Conservation (phyloP, 2,797 vertebrate species). For the Callimico goeldii region DNA sequence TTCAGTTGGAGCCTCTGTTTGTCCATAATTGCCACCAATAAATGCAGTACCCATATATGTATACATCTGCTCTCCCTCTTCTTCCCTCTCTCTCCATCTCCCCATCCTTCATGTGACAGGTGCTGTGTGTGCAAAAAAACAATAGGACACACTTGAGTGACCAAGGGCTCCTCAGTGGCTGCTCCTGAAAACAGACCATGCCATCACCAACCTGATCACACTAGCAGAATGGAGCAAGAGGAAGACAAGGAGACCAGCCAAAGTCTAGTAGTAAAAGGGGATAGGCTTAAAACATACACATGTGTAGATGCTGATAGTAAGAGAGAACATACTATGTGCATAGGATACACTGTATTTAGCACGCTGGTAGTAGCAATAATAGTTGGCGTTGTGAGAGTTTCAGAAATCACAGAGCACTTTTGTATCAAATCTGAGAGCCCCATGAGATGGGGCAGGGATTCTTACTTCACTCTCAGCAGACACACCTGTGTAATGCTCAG, state of each 20-base stretch:
- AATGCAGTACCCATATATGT: accelerated
- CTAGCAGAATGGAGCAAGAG: background rate
- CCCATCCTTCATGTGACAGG: background rate
- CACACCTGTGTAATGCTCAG: too few species aligned
- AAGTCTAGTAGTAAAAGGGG: background rate
- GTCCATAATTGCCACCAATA: background rate
- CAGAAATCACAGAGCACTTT: background rate
- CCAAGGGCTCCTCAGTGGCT: background rate
- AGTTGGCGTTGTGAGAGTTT: background rate
- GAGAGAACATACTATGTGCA: accelerated
- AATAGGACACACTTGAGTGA: background rate
- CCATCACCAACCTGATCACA: too few species aligned
- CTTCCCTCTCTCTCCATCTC: background rate
- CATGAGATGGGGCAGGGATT: background rate
- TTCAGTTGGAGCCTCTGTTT: too few species aligned
- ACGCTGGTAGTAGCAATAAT: accelerated
- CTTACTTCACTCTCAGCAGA: too few species aligned
- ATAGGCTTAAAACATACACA: accelerated
- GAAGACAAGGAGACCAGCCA: background rate
- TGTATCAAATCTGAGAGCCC: background rate
- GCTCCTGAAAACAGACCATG: background rate
- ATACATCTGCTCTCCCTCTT: background rate
- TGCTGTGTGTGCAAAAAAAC: background rate
- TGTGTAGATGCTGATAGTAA: background rate
- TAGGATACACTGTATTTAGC: background rate